Percentiles rank a stretch among this genome's conserved stretches.
These are phyloP conservation scores for Sardina pilchardus DNA, from an alignment of 2,113 vertebrate species.

Conservation along the genomic window DNA sequence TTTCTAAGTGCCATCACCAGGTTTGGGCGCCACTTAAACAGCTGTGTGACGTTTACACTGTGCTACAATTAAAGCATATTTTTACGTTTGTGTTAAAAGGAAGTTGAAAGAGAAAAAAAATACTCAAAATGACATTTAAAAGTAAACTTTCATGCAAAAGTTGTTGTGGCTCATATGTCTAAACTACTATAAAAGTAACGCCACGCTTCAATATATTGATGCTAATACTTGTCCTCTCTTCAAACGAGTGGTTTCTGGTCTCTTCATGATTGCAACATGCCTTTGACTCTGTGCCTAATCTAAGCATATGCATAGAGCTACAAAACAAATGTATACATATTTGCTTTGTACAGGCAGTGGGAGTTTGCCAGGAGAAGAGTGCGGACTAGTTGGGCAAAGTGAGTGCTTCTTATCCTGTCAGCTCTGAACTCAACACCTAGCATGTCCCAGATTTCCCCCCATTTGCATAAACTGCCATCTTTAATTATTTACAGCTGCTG, in stretches of 20 bases:
- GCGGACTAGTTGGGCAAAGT: conserved; percentile 50
- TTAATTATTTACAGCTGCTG: conserved; percentile 70
- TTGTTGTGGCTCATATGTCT: not conserved
- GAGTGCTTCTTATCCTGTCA: conserved; percentile 57
- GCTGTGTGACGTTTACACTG: not conserved
- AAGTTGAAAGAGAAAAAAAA: not conserved
- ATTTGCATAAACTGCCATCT: conserved; percentile 71
- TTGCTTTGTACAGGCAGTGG: conserved; percentile 47
- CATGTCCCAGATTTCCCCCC: conserved; percentile 62
- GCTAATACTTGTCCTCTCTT: not conserved
- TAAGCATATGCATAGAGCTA: not conserved
- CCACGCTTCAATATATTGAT: not conserved
- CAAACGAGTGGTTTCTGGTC: not conserved
- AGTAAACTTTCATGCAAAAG: not conserved
- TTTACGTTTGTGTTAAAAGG: not conserved
- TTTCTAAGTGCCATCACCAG: conserved; percentile 11
- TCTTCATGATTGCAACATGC: not conserved
- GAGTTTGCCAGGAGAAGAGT: conserved; percentile 37
- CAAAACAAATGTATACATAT: conserved; percentile 55
- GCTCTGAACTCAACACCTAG: conserved; percentile 65
- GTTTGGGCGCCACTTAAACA: conserved; percentile 16
- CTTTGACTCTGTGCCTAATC: not conserved
- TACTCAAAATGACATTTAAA: not conserved
- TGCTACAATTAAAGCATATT: conserved; percentile 3
- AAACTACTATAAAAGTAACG: not conserved